Base-by-base conservation (phyloP, 2,113 vertebrate genomes). In the Urocolius indicus region DNA sequence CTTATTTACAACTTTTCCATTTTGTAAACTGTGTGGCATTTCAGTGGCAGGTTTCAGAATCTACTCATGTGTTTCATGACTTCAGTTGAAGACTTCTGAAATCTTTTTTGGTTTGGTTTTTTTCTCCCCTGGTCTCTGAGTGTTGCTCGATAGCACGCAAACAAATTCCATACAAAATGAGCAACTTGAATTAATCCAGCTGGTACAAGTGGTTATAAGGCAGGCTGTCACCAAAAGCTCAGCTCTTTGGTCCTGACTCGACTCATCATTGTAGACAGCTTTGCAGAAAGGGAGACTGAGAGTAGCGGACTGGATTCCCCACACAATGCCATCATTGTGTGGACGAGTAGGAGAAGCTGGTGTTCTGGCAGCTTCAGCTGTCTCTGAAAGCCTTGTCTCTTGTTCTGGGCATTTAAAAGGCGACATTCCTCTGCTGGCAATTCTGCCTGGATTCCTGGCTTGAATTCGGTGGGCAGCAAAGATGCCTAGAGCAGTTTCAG, bases 281-380 rank as follows among this genome's bases (percentile, higher is more conserved):
- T 95, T 96, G 84, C 93, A 83, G 76, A 95, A 89, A 74, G n/a
- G 49, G 76, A 78, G 87, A 49, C 59, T n/a, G 84, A 63, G 88
- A 46, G 83, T 51, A 65, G 87, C 45, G 76, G 82, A 93, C 74
- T 75, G 90, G 57, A 82, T 92, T 88, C 75, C 72, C 59, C 48
- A 72, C 49, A 98, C 97, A 98, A 98, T 95, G 96, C 74, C 54
- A 16, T 52, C 96, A 92, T 98, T 98, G 98, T 98, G 87, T 81
- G 82, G 54, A 43, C 26, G 9, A 79, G 74, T 84, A 89, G 94
- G 95, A 96, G 91, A 96, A 97, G 85, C 96, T 96, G 92, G 94
- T 95, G 94, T 93, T 94, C 95, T 98, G 97, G 97, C 97, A 97
- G 93, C 94, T 97, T 97, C 80, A 95, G 96, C 94, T 97, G 94